A percentile compares a stretch with the other conserved stretches of the same genome.
Conservation (phyloP, 2,888 invertebrate genomes). For the Andricus quercusramuli region DNA sequence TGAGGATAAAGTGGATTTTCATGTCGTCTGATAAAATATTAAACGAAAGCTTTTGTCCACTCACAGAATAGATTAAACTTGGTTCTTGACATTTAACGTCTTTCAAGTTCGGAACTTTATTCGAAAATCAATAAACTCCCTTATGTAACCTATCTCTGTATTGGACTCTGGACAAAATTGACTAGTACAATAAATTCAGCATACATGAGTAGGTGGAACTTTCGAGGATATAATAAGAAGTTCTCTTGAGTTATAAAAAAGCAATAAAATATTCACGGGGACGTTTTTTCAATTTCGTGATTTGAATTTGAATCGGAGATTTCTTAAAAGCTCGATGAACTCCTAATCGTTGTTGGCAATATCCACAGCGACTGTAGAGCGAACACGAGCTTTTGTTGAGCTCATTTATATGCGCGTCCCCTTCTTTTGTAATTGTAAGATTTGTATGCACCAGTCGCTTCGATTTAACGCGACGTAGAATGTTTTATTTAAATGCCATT, state of each 20-base stretch:
- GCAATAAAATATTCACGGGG: constrained; percentile 28
- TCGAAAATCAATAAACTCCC: background rate
- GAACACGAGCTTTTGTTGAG: constrained; percentile 26
- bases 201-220: background rate
- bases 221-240: background rate
- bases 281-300: constrained; percentile 2
- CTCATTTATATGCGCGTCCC: constrained; percentile 48
- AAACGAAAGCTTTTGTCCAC: background rate
- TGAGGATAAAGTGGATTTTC: background rate
- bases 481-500: constrained; percentile 40
- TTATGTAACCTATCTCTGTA: background rate
- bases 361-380: constrained; percentile 9
- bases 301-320: background rate
- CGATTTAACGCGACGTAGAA: constrained; percentile 36
- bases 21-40: background rate
- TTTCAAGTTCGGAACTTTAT: background rate
- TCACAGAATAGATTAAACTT: background rate
- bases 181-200: background rate
- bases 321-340: constrained; percentile 35
- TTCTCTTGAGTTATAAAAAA: constrained; percentile 26
- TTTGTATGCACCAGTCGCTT: constrained; percentile 50
- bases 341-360: constrained; percentile 35
- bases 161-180: background rate
- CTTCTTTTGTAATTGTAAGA: constrained; percentile 49
- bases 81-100: background rate